Evolutionary conservation across 2,888 invertebrate genomes (phyloP).

Genomic region (Cynaeus angustus): DNA sequence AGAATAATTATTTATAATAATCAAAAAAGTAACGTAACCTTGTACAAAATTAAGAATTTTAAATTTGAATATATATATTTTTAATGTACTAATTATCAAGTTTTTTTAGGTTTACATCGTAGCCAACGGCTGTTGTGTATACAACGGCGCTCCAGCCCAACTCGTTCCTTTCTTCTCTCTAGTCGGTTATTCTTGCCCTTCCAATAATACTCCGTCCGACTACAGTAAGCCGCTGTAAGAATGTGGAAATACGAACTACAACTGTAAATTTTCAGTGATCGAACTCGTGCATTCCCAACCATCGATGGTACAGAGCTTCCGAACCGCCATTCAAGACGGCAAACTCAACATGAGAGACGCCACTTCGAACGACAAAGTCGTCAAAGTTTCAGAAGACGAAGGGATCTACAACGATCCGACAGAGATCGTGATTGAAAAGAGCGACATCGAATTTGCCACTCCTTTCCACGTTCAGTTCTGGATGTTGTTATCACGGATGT

Average conservation of each 20-base stretch:
- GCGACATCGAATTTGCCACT: constrained; percentile 70
- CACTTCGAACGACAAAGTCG: constrained; percentile 43
- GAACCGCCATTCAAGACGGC: constrained; percentile 69
- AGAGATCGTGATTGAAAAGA: constrained; percentile 52
- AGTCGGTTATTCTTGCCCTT: constrained; percentile 81
- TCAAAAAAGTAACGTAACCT: background rate
- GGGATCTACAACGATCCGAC: constrained; percentile 59
- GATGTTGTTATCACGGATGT: constrained; percentile 74
- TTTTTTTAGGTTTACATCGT: constrained; percentile 70
- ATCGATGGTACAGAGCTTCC: constrained; percentile 63
- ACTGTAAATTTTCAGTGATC: constrained; percentile 69
- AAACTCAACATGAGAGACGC: constrained; percentile 62
- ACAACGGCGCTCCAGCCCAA: constrained; percentile 80
- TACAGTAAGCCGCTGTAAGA: constrained; percentile 71
- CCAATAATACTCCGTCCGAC: constrained; percentile 87
- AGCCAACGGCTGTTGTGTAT: constrained; percentile 78
- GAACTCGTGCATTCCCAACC: constrained; percentile 68
- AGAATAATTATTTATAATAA: too few species aligned
- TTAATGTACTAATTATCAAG: constrained; percentile 3
- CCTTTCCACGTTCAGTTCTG: constrained; percentile 74
- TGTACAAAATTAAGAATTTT: background rate
- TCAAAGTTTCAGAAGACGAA: constrained; percentile 24
- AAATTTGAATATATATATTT: too few species aligned
- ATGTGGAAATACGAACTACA: too few species aligned
- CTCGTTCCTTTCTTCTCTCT: constrained; percentile 81